Base-by-base conservation (phyloP, 2,113 vertebrate species). In the Manacus vitellinus region DNA sequence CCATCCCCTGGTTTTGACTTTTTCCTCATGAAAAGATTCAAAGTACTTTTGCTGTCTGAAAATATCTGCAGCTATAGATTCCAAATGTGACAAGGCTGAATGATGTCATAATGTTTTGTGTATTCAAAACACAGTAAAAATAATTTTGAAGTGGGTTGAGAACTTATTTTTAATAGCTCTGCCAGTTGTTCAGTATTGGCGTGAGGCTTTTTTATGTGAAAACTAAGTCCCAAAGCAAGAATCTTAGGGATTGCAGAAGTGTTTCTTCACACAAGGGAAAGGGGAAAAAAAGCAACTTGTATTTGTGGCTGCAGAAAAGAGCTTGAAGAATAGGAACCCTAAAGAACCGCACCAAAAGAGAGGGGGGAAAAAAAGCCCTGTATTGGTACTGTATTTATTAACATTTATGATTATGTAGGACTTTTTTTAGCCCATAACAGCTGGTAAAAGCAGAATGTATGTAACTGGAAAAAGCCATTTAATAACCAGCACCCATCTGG, bases 311-410 rank as follows among this genome's bases (percentile, higher is more conserved):
- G 41, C 39, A 56, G 71, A 56, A 63, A 52, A 70, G 58, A 76
- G 41, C 14, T 30, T 47, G 15, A 65, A 46, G 39, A 73, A 16
- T 35, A 18, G 13, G 31, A 83, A 41, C 31, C 58, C 59, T 31
- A 8, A 75, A 52, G 49, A 78, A 18, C 51, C 9, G 35, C 33
- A 75, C 30, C 37, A 35, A 78, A 75, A 2, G 31, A 10, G 3
- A 3, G 1, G 4, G 5, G 20, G 8, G 6, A 0, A 0, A 1
- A 1, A 27, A 55, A 19, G 4, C 35, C 71, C 25, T 6, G 8
- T 39, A 10, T 28, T 92, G 39, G 5, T 1, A 17, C 55, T 17
- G 33, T 30, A 15, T 77, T 87, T 85, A 61, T 83, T 35, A 70
- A 66, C n/a, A 8, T 73, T 43, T 39, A 9, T 83, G 67, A 30